Evolutionary conservation across 2,113 vertebrate species (phyloP).

Genomic region (Syngnathus typhle): DNA sequence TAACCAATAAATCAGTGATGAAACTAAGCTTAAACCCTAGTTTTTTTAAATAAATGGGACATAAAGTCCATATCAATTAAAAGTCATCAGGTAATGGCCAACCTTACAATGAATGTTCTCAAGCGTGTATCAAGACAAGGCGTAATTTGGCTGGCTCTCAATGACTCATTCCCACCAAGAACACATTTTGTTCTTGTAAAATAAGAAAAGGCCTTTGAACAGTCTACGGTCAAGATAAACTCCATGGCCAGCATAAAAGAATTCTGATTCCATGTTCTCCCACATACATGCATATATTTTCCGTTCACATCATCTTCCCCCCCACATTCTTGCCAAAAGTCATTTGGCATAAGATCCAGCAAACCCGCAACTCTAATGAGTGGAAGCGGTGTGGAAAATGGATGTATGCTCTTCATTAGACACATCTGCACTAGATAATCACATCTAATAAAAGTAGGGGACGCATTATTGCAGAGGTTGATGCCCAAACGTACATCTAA

Average conservation of each 20-base stretch:
- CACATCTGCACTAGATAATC: background rate
- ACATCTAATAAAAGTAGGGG: background rate
- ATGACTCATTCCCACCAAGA: slow-evolving; percentile 45
- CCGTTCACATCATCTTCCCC: background rate
- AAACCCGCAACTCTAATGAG: background rate
- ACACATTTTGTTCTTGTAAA: slow-evolving; percentile 5
- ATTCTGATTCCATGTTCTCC: background rate
- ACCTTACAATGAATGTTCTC: slow-evolving; percentile 47
- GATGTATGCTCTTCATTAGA: background rate
- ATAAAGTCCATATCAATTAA: slow-evolving; percentile 62
- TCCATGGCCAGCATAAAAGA: background rate
- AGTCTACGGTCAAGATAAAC: slow-evolving; percentile 16
- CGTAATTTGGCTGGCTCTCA: slow-evolving; percentile 43
- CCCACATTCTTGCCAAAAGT: background rate
- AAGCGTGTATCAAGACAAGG: slow-evolving; percentile 33
- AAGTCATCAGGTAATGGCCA: slow-evolving; percentile 28
- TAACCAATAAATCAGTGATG: slow-evolving; percentile 63
- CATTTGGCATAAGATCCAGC: background rate
- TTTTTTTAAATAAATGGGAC: slow-evolving; percentile 49
- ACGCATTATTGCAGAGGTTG: background rate
- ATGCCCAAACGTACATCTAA: background rate
- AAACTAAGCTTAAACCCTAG: slow-evolving; percentile 44
- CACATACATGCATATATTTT: background rate
- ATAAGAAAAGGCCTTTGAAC: slow-evolving; percentile 31
- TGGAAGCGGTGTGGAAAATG: background rate